Evolutionary conservation across 2,797 vertebrate genomes (phyloP), one percentile per base, ranked within the genome.

Genomic region (Poecilia gillii): DNA sequence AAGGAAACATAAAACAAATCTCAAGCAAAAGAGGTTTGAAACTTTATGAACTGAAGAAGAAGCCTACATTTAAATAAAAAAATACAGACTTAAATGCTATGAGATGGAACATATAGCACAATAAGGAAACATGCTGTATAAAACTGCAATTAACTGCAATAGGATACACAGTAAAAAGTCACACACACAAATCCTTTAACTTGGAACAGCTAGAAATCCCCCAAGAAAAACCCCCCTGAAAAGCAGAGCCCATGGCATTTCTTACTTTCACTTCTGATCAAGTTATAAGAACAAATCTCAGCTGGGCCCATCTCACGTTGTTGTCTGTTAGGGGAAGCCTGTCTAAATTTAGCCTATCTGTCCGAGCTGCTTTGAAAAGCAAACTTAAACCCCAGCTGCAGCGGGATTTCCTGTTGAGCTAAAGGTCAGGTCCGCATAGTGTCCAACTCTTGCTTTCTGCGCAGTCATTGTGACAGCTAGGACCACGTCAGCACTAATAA

Each of bases 401-500:
- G 89, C 46, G 84, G 86, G 77, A 82, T 89, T 93, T 91, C 90
- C 90, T 87, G 74, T 57, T 75, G 72, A 74, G 76, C 57, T 6
- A 78, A 94, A 92, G 90, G 87, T 92, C 89, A 86, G 85, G 71
- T 76, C 64, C 77, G 47, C 73, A 85, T 79, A 84, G 80, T 90
- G 89, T 90, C 87, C 46, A 4, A 72, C 66, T 73, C 45, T 75
- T 83, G 79, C 81, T 89, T 87, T 79, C 84, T 93, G 92, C 91
- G 72, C 72, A 87, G 91, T 94, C 94, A 95, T 91, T 85, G 87
- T 93, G 92, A 92, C 93, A 89, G 64, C 81, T 49, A 51, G 77
- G 39, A 74, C 77, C 86, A 91, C 91, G 91, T 94, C 94, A 94
- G 88, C 91, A 87, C 78, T 91, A 90, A 85, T 87, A 91, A 90